phyloP scores from a whole-genome alignment of 2,888 invertebrate genomes.

The Andricus quercusramuli region DNA sequence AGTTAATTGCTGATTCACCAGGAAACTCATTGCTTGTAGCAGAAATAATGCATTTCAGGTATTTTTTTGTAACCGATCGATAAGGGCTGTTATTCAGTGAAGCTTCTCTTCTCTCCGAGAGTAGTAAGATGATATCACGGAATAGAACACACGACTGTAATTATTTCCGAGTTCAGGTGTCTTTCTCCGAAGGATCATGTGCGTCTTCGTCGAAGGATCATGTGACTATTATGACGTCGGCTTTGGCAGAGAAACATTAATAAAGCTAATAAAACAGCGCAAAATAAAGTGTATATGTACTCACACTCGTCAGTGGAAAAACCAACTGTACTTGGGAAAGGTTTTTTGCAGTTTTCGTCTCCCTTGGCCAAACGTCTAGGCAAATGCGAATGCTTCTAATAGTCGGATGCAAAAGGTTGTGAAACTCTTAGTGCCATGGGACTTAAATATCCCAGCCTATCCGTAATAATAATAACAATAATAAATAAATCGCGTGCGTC shows the following conservation, averaged over 20 bases:
- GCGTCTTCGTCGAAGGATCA: neutral
- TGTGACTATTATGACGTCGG: conserved; percentile 28
- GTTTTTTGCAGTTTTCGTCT: too few species aligned
- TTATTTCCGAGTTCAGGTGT: neutral
- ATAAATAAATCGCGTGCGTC: too few species aligned
- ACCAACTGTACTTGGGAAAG: too few species aligned
- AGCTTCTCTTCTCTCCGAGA: conserved; percentile 12
- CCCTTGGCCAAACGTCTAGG: too few species aligned
- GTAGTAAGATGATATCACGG: neutral
- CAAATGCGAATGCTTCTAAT: too few species aligned
- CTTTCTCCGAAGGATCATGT: too few species aligned
- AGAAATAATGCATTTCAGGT: neutral
- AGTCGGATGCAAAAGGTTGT: too few species aligned
- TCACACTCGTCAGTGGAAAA: too few species aligned
- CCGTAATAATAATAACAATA: too few species aligned
- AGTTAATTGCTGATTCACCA: neutral
- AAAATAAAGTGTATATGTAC: neutral
- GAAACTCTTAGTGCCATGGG: too few species aligned
- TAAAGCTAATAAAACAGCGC: neutral
- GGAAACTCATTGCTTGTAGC: neutral
- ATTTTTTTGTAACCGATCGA: conserved; percentile 3
- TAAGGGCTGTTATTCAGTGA: conserved; percentile 6
- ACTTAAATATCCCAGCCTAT: too few species aligned
- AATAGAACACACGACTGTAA: neutral
- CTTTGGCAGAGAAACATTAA: neutral